These are phyloP conservation scores for Zaprionus africanus DNA, from an alignment of 1,140 invertebrate genomes.

Conservation along the genomic window DNA sequence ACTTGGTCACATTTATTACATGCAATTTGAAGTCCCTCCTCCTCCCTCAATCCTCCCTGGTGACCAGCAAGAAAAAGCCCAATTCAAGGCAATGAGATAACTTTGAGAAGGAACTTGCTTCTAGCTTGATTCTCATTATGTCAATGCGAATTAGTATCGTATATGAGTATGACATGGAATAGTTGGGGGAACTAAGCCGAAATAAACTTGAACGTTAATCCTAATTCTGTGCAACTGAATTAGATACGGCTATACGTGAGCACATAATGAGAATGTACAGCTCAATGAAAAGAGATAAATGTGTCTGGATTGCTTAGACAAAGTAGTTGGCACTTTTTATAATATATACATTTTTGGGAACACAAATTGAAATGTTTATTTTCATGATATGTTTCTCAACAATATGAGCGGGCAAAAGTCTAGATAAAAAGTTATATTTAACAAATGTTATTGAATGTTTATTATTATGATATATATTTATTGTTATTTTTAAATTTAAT, in stretches of 20 bases:
- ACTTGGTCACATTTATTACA: constrained; percentile 76
- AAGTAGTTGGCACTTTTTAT: neutral
- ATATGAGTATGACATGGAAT: neutral
- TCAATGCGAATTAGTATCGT: neutral
- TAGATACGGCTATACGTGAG: neutral
- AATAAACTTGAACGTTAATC: neutral
- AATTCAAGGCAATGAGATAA: constrained; percentile 43
- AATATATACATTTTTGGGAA: too few relatives aligned
- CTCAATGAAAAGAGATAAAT: neutral
- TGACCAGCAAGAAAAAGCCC: constrained; percentile 29
- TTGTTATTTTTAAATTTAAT: too few relatives aligned
- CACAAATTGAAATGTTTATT: too few relatives aligned
- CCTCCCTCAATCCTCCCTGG: constrained; percentile 11
- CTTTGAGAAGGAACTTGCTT: constrained; percentile 15
- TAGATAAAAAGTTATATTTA: too few relatives aligned
- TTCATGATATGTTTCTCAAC: too few relatives aligned
- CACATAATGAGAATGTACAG: too few relatives aligned
- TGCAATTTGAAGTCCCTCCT: constrained; percentile 52
- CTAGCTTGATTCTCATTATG: neutral
- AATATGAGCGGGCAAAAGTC: too few relatives aligned
- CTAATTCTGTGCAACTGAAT: neutral
- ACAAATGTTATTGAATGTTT: too few relatives aligned
- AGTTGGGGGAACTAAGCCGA: neutral
- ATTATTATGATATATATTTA: too few relatives aligned
- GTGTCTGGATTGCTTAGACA: neutral